Percentiles rank a stretch among this genome's conserved stretches.
These are phyloP conservation scores for Adelphocoris suturalis DNA, from an alignment of 2,888 invertebrate genomes.

Conservation along the genomic window DNA sequence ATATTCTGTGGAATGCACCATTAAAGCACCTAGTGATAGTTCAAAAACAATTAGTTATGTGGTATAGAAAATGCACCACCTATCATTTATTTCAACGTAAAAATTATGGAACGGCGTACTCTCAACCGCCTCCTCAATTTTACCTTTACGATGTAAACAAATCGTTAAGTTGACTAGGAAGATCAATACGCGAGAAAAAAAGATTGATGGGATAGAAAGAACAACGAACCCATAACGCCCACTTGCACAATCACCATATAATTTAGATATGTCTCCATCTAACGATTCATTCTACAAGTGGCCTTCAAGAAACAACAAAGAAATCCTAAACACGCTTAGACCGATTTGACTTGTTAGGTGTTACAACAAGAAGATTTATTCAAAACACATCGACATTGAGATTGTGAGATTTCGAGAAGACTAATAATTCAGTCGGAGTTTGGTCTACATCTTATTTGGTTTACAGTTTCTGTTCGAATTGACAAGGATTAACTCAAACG, in stretches of 20 bases:
- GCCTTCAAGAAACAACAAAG: not conserved
- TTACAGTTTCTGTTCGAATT: not conserved
- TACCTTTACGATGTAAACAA: too few relatives aligned
- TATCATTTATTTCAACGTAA: too few relatives aligned
- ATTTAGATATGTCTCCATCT: constrained; percentile 9
- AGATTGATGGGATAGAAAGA: not conserved
- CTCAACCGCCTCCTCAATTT: too few relatives aligned
- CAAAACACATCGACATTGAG: not conserved
- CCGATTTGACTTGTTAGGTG: not conserved
- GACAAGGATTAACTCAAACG: not conserved
- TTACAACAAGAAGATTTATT: constrained; percentile 1
- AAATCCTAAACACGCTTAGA: not conserved
- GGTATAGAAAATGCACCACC: too few relatives aligned
- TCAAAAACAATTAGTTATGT: too few relatives aligned
- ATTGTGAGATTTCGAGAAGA: not conserved
- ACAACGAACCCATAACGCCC: constrained; percentile 1
- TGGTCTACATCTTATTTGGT: not conserved
- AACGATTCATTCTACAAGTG: not conserved
- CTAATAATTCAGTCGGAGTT: not conserved
- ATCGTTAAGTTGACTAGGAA: not conserved
- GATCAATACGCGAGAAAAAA: not conserved
- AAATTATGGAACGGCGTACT: too few relatives aligned
- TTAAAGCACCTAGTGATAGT: too few relatives aligned
- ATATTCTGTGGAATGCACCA: too few relatives aligned
- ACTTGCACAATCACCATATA: not conserved